These are phyloP conservation scores for Chrysina gloriosa DNA, from an alignment of 2,888 invertebrate species.

Conservation along the genomic window DNA sequence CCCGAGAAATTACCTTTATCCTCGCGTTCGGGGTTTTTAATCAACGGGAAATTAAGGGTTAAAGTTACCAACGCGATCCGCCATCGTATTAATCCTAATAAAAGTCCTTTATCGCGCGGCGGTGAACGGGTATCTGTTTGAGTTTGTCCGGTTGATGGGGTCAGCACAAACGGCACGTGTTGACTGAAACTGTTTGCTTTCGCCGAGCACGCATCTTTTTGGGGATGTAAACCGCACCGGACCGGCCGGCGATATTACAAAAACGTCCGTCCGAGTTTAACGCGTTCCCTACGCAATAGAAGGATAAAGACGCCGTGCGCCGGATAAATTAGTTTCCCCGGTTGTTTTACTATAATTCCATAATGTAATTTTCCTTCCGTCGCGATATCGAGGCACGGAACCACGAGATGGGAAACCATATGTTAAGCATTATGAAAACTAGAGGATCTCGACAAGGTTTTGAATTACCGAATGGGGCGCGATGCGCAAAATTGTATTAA, in stretches of 20 bases:
- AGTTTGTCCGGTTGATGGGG: not conserved
- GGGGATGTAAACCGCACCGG: not conserved
- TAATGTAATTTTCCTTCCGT: not conserved
- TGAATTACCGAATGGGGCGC: too few species aligned
- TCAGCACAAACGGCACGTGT: not conserved
- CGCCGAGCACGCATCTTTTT: not conserved
- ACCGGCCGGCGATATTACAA: not conserved
- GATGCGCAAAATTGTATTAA: too few species aligned
- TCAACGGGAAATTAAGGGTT: not conserved
- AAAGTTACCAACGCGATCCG: not conserved
- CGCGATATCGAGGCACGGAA: too few species aligned
- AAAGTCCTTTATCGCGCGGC: conserved; percentile 1
- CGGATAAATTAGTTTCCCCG: not conserved
- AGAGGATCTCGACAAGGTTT: too few species aligned
- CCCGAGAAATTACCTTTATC: not conserved
- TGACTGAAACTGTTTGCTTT: conserved; percentile 9
- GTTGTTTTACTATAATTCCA: not conserved
- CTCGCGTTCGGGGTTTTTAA: not conserved
- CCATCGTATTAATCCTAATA: conserved; percentile 12
- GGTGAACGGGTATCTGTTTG: not conserved
- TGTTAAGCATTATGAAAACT: not conserved
- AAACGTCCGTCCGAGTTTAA: not conserved
- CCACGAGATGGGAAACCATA: not conserved
- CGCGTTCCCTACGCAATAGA: not conserved
- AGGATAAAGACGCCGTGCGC: not conserved